Evolutionary conservation across 1,140 invertebrate species (phyloP).

Genomic region (Choristoneura fumiferana): DNA sequence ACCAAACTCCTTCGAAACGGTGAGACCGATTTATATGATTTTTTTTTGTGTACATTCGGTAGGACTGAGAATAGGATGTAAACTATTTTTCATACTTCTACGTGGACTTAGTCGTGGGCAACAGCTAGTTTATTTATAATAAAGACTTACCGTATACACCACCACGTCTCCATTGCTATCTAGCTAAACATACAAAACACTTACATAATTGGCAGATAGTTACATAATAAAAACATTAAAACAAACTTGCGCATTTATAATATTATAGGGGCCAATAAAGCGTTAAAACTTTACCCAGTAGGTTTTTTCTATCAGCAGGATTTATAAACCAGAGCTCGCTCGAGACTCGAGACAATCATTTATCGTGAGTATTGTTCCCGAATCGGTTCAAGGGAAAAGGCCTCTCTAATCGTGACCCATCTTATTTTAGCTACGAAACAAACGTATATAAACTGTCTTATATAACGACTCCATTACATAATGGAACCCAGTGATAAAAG

Average conservation of each 20-base stretch:
- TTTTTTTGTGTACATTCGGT: too few relatives aligned
- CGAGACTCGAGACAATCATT: conserved; percentile 30
- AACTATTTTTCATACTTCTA: too few relatives aligned
- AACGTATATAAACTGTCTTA: neutral
- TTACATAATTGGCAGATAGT: too few relatives aligned
- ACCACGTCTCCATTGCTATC: too few relatives aligned
- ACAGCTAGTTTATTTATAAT: too few relatives aligned
- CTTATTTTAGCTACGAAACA: conserved; percentile 27
- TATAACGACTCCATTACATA: conserved; percentile 23
- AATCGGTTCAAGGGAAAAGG: conserved; percentile 31
- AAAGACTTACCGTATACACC: too few relatives aligned
- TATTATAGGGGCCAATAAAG: neutral
- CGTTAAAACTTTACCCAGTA: neutral
- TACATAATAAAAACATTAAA: too few relatives aligned
- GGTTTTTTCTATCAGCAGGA: neutral
- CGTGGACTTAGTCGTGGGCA: too few relatives aligned
- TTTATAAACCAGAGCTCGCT: neutral
- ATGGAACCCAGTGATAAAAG: conserved; percentile 12
- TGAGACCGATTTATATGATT: too few relatives aligned
- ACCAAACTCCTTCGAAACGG: too few relatives aligned
- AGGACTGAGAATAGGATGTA: too few relatives aligned
- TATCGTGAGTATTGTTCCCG: conserved; percentile 43
- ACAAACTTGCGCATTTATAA: neutral
- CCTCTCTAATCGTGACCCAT: conserved; percentile 37
- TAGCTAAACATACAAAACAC: too few relatives aligned